Base-by-base conservation (phyloP, 2,113 vertebrate species). In the Pseudorectes ferrugineus region DNA sequence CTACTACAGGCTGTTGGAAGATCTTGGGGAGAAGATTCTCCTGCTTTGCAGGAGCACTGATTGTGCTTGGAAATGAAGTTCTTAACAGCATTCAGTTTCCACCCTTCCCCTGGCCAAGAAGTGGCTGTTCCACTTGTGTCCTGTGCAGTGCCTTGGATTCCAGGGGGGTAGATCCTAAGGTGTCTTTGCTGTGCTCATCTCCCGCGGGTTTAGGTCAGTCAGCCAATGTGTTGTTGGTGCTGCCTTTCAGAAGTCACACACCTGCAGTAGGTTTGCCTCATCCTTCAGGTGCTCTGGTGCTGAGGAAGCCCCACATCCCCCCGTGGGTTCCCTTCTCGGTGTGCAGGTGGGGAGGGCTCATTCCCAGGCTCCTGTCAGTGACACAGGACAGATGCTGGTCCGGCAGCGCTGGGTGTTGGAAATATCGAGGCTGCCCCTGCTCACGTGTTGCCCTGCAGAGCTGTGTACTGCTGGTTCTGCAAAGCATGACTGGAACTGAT, bases 311-410 rank as follows among this genome's bases (percentile, higher is more conserved):
- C 35, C 52, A 35, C 3, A 9, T 11, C 22, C 38, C 5, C 6
- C 57, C 10, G 0, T 3, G 23, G 67, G n/a, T 7, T 46, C 31
- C n/a, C 46, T 49, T 54, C n/a, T 49, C 2, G 0, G 46, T 5
- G 1, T 38, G 61, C 52, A 73, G 55, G 19, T 4, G 5, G 29
- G 26, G 8, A 26, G 6, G 6, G n/a, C 35, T n/a, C 28, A 1
- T 40, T 35, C 38, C 58, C 38, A 16, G 35, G 26, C 23, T 89
- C 80, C 57, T 77, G 22, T 29, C 1, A 2, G 55, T 12, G n/a
- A 26, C 61, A 87, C 55, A 29, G 45, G 26, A 38, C 29, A 68
- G 24, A 46, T 10, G 25, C 42, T 76, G 76, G 21, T n/a, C 29
- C 4, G 5, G 26, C 73, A 86, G 31, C 2, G 0, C 20, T 29